Evolutionary conservation across 1,140 invertebrate genomes (phyloP), one percentile per base, ranked within the genome.

Genomic region (Ephestia elutella): DNA sequence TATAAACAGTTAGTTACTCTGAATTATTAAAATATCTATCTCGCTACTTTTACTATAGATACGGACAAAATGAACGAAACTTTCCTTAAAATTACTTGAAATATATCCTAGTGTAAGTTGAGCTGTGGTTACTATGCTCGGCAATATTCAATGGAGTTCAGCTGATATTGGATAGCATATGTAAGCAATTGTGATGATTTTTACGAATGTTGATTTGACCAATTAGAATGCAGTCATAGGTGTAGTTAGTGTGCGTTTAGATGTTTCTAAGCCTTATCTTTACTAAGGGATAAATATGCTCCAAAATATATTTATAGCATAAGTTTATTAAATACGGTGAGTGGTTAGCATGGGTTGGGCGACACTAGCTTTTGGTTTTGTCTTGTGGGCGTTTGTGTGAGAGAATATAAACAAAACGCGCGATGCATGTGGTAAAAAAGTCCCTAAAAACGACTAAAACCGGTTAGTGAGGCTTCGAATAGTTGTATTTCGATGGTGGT

Each of bases 341-440:
- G 74, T 74, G 70, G 65, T 70, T 63, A 70, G 81, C 81, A 82
- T 84, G 81, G 78, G 74, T 63, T 73, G 72, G 75, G 76, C 57
- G 60, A 73, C 77, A 75, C 75, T 75, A 78, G 82, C 82, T 86
- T 85, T 86, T 86, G 80, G 79, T 83, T 78, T 75, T 77, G 72
- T 74, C 55, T 73, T 75, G 71, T 74, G 71, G 73, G 74, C 68
- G 68, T 75, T 72, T 78, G 71, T 73, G 69, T 75, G 68, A 65
- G 56, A 68, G 54, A 65, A 57, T 28, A 54, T 19, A 48, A 57
- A 59, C 30, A 17, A 55, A n/a, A 64, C 38, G 19, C 30, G 50
- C 56, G 49, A 56, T 73, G 73, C 73, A 75, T 68, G 51, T 68
- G 57, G 35, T 62, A 67, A 70, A 44, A 70, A 63, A 61, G 60